Base-by-base conservation (phyloP, 2,113 vertebrate genomes). In the Chroicocephalus ridibundus region DNA sequence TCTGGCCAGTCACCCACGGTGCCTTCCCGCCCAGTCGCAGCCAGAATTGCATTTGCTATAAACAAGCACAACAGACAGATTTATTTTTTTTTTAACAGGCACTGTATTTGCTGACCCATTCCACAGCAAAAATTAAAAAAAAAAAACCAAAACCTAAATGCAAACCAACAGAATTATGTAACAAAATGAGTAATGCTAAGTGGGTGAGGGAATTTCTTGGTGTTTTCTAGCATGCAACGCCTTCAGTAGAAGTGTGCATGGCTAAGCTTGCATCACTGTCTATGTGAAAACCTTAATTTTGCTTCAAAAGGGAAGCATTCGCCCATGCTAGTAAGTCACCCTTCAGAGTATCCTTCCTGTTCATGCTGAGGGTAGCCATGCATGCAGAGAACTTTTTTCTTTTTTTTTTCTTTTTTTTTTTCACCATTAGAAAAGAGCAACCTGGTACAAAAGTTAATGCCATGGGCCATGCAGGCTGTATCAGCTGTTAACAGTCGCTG, bases 301-400 rank as follows among this genome's bases (percentile, higher is more conserved):
- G 69, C 80, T 96, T 96, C 72, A 72, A 36, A 80, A 90, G 88
- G 75, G 76, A 95, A 75, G 62, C 78, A 60, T 77, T 95, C 5
- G 27, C 82, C 90, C 68, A 31, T 89, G 91, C 68, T 85, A 70
- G 34, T 65, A 64, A 93, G 77, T 82, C 83, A 79, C 81, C 85
- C 94, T 95, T 96, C 94, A 91, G 92, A 94, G 95, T 91, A 93
- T 65, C 96, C 96, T 98, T 98, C 97, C 97, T 98, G 96, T 96
- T 98, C 76, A 0, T 85, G 93, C 90, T 97, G 94, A 97, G 97
- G 92, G 97, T 97, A 97, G 29, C 88, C 98, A 98, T 96, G 98
- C 98, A 51, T 98, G 86, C 94, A 97, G 84, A 58, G n/a, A 31
- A 65, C 16, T 95, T 13, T 91, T 78, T 81, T 92, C 94, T 85